Percentiles rank a stretch among this genome's conserved stretches.
Conservation (phyloP, 2,113 vertebrate genomes). For the Odobenus rosmarus region DNA sequence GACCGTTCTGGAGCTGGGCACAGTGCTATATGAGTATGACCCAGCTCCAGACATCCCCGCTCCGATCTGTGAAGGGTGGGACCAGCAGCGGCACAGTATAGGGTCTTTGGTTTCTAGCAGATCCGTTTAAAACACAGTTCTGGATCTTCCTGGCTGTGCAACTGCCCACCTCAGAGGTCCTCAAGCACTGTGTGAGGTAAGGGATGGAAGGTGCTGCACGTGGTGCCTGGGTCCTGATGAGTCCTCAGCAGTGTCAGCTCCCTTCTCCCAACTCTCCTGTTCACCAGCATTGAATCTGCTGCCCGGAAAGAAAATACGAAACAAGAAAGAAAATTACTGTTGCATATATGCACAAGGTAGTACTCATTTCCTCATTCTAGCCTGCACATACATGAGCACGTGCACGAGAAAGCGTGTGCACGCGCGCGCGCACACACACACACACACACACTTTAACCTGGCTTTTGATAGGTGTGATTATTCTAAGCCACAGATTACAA, state of each 20-base stretch:
- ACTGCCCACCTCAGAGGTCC: background rate
- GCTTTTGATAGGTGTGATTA: background rate
- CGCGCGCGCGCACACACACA: background rate
- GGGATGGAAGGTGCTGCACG: background rate
- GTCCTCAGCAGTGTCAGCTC: background rate
- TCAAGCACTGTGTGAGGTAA: background rate
- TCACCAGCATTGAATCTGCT: background rate
- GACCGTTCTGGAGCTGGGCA: background rate
- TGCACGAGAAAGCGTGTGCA: background rate
- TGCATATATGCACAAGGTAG: background rate
- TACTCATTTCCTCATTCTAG: background rate
- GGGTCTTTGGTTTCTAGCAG: background rate
- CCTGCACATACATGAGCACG: background rate
- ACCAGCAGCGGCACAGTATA: background rate
- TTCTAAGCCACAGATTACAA: constrained; percentile 23
- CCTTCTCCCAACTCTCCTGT: background rate
- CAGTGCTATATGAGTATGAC: background rate
- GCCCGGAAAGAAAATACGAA: background rate
- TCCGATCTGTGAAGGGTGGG: background rate
- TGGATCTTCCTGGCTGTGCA: background rate
- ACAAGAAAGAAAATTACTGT: background rate
- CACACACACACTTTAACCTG: background rate
- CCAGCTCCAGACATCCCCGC: background rate
- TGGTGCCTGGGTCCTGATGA: background rate
- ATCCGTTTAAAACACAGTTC: background rate